Percentiles rank a stretch among this genome's conserved stretches.
Conservation (phyloP, 2,113 vertebrate genomes). For the Anser cygnoides region DNA sequence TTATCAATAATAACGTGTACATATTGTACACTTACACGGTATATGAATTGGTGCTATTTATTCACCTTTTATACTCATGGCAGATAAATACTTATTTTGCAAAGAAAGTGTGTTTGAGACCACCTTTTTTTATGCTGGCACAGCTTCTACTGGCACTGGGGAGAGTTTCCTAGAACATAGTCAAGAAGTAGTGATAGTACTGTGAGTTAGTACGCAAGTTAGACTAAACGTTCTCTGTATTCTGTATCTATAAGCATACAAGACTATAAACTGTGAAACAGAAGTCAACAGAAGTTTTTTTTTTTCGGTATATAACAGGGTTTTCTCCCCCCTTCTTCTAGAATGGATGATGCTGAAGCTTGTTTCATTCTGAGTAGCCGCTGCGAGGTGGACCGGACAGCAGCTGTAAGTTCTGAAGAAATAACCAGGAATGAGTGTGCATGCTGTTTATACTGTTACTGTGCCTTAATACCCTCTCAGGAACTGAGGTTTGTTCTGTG, state of each 20-base stretch:
- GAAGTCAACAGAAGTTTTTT: not conserved
- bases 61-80: not conserved
- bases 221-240: not conserved
- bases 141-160: not conserved
- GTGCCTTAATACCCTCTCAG: not conserved
- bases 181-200: not conserved
- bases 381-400: constrained; percentile 94
- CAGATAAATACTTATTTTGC: not conserved
- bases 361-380: constrained; percentile 97
- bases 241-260: not conserved
- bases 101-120: not conserved
- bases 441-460: not conserved
- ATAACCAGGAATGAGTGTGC: not conserved
- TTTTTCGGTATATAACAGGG: not conserved
- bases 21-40: not conserved
- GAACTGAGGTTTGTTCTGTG: not conserved
- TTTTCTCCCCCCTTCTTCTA: constrained; percentile 63
- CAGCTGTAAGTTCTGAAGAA: constrained; percentile 85
- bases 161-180: not conserved
- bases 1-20: not conserved
- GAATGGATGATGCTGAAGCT: constrained; percentile 96
- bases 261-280: not conserved
- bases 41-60: not conserved
- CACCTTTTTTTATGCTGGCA: not conserved
- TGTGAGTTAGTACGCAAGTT: not conserved